These are phyloP conservation scores for Thripadectes ignobilis DNA, from an alignment of 2,797 vertebrate genomes.

Conservation along the genomic window DNA sequence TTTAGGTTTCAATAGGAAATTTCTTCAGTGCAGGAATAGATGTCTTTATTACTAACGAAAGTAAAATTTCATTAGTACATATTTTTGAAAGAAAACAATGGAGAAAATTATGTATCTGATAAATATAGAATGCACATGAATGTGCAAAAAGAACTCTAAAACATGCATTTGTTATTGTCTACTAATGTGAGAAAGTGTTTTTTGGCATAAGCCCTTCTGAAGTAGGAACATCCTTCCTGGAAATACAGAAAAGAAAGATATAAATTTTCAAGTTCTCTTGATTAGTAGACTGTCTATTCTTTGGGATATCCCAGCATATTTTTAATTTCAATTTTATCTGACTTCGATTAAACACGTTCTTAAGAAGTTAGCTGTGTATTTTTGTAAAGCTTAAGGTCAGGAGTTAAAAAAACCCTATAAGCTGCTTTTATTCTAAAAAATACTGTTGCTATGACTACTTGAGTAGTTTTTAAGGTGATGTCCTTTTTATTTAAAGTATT, in stretches of 20 bases:
- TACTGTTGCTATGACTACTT: slow-evolving; percentile 73
- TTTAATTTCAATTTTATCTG: background rate
- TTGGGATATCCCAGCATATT: background rate
- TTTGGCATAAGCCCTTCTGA: background rate
- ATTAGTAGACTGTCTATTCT: background rate
- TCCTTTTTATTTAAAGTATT: slow-evolving; percentile 70
- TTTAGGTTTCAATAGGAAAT: background rate
- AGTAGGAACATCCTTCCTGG: background rate
- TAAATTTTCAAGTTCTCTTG: background rate
- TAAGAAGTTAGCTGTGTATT: background rate
- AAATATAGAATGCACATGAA: background rate
- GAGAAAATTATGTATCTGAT: background rate
- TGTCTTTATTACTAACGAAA: background rate
- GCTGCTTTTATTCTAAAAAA: slow-evolving; percentile 34
- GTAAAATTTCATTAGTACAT: background rate
- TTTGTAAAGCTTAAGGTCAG: slow-evolving; percentile 11
- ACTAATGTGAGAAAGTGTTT: background rate
- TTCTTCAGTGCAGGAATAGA: background rate
- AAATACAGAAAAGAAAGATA: background rate
- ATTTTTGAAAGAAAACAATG: background rate
- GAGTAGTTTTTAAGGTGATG: slow-evolving; percentile 64
- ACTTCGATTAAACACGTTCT: background rate
- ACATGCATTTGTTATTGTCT: background rate
- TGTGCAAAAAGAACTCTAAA: background rate
- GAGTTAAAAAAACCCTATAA: background rate